Base-by-base conservation (phyloP, 2,888 invertebrate species). In the Rhodophaea formosa region DNA sequence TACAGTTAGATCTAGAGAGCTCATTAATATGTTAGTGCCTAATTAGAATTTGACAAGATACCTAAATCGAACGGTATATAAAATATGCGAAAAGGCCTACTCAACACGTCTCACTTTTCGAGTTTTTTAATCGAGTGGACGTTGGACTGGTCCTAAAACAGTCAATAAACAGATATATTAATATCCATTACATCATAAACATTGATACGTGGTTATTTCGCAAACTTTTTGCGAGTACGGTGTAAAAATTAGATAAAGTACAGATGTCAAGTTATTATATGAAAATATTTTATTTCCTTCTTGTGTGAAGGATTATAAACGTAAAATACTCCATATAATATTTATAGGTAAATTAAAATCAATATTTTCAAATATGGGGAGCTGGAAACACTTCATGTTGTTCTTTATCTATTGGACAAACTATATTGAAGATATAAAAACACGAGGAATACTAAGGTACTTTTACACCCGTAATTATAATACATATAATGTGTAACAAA, bases 121-220 rank as follows among this genome's bases (percentile, higher is more conserved):
- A 43, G 23, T 39, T 32, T 49, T 56, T 56, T 44, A 45, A 44
- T 42, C 46, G 39, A 44, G 30, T 57, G 10, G 23, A 49, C 49
- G n/a, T 8, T n/a, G 29, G 29, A 35, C 44, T 57, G 44, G 32
- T 44, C 52, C 23, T 42, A 52, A 51, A 52, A 44, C 54, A 53
- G 45, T 32, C 45, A 45, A 55, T 55, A 55, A 55, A 46, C 15
- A 55, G 14, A 55, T 32, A 45, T 55, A 45, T 43, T 53, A 46
- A 55, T 55, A 55, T 55, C 54, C 16, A 55, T 55, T 55, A 55
- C 54, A 55, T 55, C 54, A 55, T 45, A 55, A 45, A 55, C 54
- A 43, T 53, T 45, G 54, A 35, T 45, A 45, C 54, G 32, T 17
- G 32, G 53, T 45, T n/a, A 55, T 32, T 55, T 55, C 16, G 32